Base-by-base conservation (phyloP, 2,113 vertebrate genomes). In the Protomyctophum bolini region DNA sequence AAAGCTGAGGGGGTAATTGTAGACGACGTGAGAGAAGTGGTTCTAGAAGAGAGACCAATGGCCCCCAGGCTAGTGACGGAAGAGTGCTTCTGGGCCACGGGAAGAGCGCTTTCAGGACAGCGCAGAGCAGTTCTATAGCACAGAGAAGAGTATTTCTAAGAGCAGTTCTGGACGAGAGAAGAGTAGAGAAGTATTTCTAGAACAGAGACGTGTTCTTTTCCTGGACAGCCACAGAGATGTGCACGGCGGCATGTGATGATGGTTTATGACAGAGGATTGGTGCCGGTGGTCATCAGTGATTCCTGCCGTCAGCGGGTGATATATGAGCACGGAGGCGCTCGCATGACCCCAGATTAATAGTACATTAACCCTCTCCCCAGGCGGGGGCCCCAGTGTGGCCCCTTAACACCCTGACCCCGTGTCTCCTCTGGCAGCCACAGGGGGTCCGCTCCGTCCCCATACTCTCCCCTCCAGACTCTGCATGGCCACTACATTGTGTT, bases 301-400 rank as follows among this genome's bases (percentile, higher is more conserved):
- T 66, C 75, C 29, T 79, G 77, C 88, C 91, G 88, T 91, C 87
- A 82, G 3, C 2, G 52, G 74, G 3, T 82, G 88, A 93, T 92
- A 68, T 87, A 84, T 70, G 81, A 86, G 80, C 8, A 55, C 64
- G 68, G 70, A 70, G 80, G 49, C 9, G 69, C 84, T 84, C 84
- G 87, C 84, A 79, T 91, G 92, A 92, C 91, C 91, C 81, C 85
- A 81, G 80, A 87, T 88, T 90, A 89, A 87, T 84, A 91, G 90
- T 90, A 91, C 87, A 88, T 92, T 90, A 90, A 92, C 88, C 87
- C 77, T 82, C 81, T 85, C 69, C 57, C 55, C 46, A 62, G 80
- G 84, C 72, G 61, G 86, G 83, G 76, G n/a, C n/a, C 68, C 85
- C 73, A 64, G 70, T 70, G 72, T 69, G 72, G 69, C 73, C 87